Evolutionary conservation across 2,797 vertebrate genomes (phyloP), one percentile per base, ranked within the genome.

Genomic region (Pagetopsis macropterus): DNA sequence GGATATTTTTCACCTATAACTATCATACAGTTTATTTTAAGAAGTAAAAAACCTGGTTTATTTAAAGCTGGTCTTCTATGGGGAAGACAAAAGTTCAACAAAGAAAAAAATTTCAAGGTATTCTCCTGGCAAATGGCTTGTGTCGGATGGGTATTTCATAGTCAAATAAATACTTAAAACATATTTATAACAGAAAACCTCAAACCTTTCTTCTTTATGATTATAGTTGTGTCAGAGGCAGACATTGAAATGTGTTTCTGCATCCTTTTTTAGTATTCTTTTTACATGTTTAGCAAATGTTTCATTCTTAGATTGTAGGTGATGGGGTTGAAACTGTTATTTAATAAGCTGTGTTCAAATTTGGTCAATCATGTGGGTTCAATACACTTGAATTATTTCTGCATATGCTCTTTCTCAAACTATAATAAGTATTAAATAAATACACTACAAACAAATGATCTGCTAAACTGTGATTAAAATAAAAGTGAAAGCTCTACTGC

Each of bases 401-500:
- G 8, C 5, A 31, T 17, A 5, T 31, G 0, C 23, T 59, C 3
- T 58, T 21, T 51, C 0, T 1, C 5, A 14, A 41, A 48, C 15
- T 37, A 21, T 23, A 68, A 11, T 4, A 62, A 56, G 8, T 4
- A 19, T 33, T 17, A 1, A 17, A 56, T 17, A 1, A 7, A 61
- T 9, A 37, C 7, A 37, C 33, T 17, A 21, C 31, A 37, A 37
- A 14, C n/a, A 49, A 63, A 49, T 33, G 0, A 27, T 37, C 15
- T 19, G 31, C 17, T 56, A 0, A 66, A 43, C 13, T 5, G 67
- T 71, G 69, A 64, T 72, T 61, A 50, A 59, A 54, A 48, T 52
- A 55, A 65, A 86, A 82, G 67, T 64, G 68, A 85, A 40, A 82
- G 57, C 78, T 88, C 44, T 92, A 81, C 81, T 85, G 89, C 90